phyloP scores from a whole-genome alignment of 2,113 vertebrate species.

The Myocastor coypus region DNA sequence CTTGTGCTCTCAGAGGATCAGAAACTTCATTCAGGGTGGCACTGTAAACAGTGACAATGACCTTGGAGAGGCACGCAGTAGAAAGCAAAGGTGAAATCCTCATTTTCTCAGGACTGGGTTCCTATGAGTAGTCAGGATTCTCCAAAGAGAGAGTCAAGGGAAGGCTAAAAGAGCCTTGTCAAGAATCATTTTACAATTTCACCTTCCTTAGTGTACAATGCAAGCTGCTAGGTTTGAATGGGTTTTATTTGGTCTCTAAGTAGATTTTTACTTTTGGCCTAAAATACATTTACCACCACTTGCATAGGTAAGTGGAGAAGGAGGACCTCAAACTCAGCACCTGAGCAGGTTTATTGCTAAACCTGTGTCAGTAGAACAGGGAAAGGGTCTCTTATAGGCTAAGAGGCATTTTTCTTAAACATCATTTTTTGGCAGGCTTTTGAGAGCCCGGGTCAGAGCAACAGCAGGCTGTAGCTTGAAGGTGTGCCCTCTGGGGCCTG shows the following conservation, averaged over 20 bases:
- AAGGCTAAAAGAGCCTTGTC: background rate
- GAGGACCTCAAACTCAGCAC: background rate
- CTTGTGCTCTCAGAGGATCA: background rate
- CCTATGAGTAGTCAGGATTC: background rate
- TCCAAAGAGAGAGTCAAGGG: background rate
- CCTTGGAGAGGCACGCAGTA: background rate
- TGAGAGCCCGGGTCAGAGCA: background rate
- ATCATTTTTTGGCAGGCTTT: background rate
- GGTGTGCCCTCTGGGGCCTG: background rate
- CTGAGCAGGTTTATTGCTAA: background rate
- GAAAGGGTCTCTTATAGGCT: background rate
- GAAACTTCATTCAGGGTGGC: background rate
- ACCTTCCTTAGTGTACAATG: background rate
- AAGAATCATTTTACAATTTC: background rate
- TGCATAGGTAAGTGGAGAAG: background rate
- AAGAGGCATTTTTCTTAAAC: background rate
- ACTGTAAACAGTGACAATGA: background rate
- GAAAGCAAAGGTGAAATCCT: background rate
- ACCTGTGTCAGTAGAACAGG: background rate
- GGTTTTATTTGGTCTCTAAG: background rate
- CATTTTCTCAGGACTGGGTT: background rate
- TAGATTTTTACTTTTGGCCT: background rate
- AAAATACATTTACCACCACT: background rate
- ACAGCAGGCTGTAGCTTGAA: background rate
- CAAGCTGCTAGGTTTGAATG: background rate